Conservation (phyloP, 92 coral and sea anemone species). For the Zoanthus gigantus region DNA sequence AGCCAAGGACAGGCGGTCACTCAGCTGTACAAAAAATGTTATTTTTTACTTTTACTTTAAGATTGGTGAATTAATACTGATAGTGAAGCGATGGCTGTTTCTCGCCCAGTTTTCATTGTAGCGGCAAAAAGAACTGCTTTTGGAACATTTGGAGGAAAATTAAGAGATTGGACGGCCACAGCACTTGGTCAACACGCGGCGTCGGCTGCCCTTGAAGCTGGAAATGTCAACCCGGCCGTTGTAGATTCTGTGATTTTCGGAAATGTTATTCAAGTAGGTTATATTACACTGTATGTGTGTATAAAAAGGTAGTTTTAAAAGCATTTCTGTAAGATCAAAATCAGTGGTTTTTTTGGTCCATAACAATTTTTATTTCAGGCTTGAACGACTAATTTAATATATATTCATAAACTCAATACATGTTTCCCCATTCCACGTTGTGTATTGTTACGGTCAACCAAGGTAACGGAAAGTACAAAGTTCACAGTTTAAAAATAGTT, state of each 20-base stretch:
- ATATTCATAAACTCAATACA: too few species aligned
- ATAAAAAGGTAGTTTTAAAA: neutral
- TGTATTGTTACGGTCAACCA: too few species aligned
- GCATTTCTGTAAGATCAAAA: too few species aligned
- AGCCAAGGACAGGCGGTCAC: too few species aligned
- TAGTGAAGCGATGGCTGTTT: slow-evolving; percentile 69
- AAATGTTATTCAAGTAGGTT: slow-evolving; percentile 90
- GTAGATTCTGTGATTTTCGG: slow-evolving; percentile 97
- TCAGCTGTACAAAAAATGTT: too few species aligned
- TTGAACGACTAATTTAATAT: too few species aligned
- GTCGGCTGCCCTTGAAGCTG: slow-evolving; percentile 85
- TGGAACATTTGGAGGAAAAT: slow-evolving; percentile 97
- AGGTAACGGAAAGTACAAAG: too few species aligned
- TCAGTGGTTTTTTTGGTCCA: too few species aligned
- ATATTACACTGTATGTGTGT: neutral
- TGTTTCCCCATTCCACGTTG: too few species aligned
- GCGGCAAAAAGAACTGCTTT: slow-evolving; percentile 99
- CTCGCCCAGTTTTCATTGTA: slow-evolving; percentile 91
- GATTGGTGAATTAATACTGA: neutral
- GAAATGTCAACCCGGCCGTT: slow-evolving; percentile 88
- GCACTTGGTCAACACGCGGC: slow-evolving; percentile 90
- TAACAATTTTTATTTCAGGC: too few species aligned
- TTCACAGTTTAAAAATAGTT: too few species aligned
- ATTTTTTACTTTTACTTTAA: too few species aligned
- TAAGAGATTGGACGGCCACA: slow-evolving; percentile 84